A percentile compares a stretch with the other conserved stretches of the same genome.
Conservation (phyloP, 2,797 vertebrate species). For the Odontamblyopus rebecca region DNA sequence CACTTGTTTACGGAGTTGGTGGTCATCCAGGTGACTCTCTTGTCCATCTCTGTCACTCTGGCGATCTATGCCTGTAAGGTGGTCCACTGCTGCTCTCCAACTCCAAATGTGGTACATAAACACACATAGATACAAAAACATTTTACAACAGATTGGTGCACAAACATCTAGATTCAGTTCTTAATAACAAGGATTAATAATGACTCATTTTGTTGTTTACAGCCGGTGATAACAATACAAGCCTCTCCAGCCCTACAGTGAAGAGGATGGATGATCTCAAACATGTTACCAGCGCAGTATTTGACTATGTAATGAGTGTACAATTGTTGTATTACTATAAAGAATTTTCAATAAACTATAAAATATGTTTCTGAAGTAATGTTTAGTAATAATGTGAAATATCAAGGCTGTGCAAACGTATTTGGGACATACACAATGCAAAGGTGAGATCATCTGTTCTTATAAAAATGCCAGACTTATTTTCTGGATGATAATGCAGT, state of each 20-base stretch:
- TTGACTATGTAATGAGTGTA: neutral
- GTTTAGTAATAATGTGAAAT: neutral
- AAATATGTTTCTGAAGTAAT: neutral
- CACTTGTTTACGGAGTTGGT: slow-evolving; percentile 32
- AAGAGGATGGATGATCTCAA: neutral
- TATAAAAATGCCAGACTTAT: too few relatives aligned
- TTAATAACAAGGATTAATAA: neutral
- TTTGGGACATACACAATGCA: too few relatives aligned
- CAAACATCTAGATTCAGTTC: neutral
- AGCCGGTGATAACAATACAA: slow-evolving; percentile 2
- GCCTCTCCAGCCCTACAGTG: neutral
- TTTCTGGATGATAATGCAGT: too few relatives aligned
- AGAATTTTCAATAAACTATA: neutral
- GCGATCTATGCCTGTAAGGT: slow-evolving; percentile 70
- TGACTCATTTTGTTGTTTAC: neutral
- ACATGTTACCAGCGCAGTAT: neutral
- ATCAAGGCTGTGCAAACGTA: too few relatives aligned
- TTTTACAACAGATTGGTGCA: neutral
- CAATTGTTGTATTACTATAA: neutral
- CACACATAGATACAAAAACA: neutral
- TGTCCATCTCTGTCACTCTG: slow-evolving; percentile 66
- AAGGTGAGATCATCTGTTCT: too few relatives aligned
- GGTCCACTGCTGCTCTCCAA: slow-evolving; percentile 62
- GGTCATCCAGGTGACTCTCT: slow-evolving; percentile 41
- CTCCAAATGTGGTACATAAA: slow-evolving; percentile 59